Base-by-base conservation (phyloP, 1,140 invertebrate species). In the Drosophila ohnishii region DNA sequence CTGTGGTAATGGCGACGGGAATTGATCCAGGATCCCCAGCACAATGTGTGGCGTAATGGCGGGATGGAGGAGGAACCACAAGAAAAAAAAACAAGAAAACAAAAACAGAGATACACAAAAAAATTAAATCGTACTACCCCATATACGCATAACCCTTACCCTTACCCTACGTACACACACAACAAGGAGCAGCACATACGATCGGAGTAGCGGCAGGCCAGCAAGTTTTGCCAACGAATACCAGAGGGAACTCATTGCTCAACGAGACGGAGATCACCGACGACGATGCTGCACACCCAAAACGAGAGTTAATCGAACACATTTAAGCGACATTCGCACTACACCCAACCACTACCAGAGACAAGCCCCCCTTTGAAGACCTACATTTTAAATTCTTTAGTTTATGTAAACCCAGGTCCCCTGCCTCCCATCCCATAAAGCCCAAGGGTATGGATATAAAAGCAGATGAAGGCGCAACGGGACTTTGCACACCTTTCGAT, bases 1-100 rank as follows among this genome's bases (percentile, higher is more conserved):
- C 88, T 93, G 45, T 93, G 93, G 93, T 92, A 92, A 90, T 77
- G 22, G 28, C 16, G 30, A 48, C 22, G 34, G 30, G 16, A 40
- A 30, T 55, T 67, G 62, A 63, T 66, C 35, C 2, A 10, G 45
- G 37, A 67, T 58, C 73, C 63, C 63, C 73, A 67, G 72, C 55
- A 76, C 53, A 76, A 60, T 35, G 30, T n/a, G 16, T 48, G 61
- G 61, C 47, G 19, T 25, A 61, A 37, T 32, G 37, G 47, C 37
- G 74, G 73, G 59, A 74, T 39, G 61, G 19, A 19, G 16, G 34
- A 67, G 37, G 50, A 42, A 71, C 53, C 56, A 67, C 28, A 67
- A 44, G 47, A 70, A 19, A 63, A 71, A 75, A 28, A 75, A 65
- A 28, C 30, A 65, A 75, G 39, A 50, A 40, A 56, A 64, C 40